These are phyloP conservation scores for Galerucella calmariensis DNA, from an alignment of 2,888 invertebrate species.

Conservation along the genomic window DNA sequence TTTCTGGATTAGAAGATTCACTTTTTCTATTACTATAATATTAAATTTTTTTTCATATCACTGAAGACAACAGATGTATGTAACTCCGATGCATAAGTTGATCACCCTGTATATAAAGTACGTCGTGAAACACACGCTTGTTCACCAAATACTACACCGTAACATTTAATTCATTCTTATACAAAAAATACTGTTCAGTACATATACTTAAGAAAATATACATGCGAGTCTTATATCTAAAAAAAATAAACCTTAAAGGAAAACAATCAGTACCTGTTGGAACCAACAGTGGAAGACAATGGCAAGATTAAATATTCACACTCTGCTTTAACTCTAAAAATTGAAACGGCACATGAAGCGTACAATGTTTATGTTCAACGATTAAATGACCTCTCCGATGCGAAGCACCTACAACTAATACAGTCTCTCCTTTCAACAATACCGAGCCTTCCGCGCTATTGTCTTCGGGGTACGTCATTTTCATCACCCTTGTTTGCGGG, in stretches of 20 bases:
- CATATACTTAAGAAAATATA: conserved; percentile 16
- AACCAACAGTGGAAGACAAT: conserved; percentile 35
- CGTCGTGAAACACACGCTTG: background rate
- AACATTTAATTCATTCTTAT: conserved; percentile 9
- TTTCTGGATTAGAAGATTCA: too few relatives aligned
- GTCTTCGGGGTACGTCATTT: conserved; percentile 81
- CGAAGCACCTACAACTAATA: conserved; percentile 89
- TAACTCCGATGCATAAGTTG: too few relatives aligned
- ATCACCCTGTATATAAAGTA: background rate
- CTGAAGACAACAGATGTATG: too few relatives aligned
- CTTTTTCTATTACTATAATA: background rate
- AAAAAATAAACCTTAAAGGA: conserved; percentile 22
- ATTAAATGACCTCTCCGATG: conserved; percentile 86
- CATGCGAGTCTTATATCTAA: background rate
- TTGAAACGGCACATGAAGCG: conserved; percentile 84
- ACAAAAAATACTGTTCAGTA: conserved; percentile 31
- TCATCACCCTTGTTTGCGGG: conserved; percentile 92
- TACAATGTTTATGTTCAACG: conserved; percentile 80
- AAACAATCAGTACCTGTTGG: conserved; percentile 32
- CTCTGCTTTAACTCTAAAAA: conserved; percentile 78
- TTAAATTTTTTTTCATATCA: background rate
- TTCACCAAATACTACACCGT: conserved; percentile 2
- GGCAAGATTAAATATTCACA: conserved; percentile 61
- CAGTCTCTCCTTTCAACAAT: conserved; percentile 84
- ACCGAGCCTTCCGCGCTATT: conserved; percentile 70